These are phyloP conservation scores for Coelinius sp. DNA, from an alignment of 2,888 invertebrate species.

Conservation along the genomic window DNA sequence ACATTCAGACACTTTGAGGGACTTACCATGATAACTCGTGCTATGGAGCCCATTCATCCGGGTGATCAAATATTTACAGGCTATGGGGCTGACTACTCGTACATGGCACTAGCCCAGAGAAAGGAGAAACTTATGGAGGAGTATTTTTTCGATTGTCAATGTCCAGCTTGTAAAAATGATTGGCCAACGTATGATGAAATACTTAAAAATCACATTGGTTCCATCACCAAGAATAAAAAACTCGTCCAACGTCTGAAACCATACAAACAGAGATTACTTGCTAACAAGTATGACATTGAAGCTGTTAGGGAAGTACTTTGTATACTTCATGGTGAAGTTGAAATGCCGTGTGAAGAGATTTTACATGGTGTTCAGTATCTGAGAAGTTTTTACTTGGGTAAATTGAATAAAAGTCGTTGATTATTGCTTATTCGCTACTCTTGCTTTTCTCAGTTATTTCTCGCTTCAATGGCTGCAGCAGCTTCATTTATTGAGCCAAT, in stretches of 20 bases:
- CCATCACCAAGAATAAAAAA: conserved; percentile 59
- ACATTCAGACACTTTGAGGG: conserved; percentile 67
- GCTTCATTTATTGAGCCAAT: no score
- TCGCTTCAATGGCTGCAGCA: no score
- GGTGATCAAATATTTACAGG: conserved; percentile 68
- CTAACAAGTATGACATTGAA: conserved; percentile 66
- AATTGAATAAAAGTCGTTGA: conserved; percentile 53
- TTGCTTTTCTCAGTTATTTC: conserved; percentile 35
- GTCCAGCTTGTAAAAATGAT: conserved; percentile 60
- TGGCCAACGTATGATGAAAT: conserved; percentile 66
- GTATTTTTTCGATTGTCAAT: conserved; percentile 66
- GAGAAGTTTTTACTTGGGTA: conserved; percentile 69
- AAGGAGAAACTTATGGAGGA: conserved; percentile 62
- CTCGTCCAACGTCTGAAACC: conserved; percentile 62
- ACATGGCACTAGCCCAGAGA: conserved; percentile 57
- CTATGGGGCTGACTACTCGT: conserved; percentile 66
- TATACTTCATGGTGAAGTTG: conserved; percentile 58
- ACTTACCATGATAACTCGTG: conserved; percentile 65
- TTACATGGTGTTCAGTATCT: conserved; percentile 66
- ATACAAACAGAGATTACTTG: conserved; percentile 57
- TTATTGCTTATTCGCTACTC: conserved; percentile 31
- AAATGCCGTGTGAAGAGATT: conserved; percentile 67
- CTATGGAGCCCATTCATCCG: conserved; percentile 59
- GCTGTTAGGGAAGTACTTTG: conserved; percentile 62
- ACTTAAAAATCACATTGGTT: conserved; percentile 61